Evolutionary conservation across 2,113 vertebrate genomes (phyloP), one percentile per base, ranked within the genome.

Genomic region (Grammomys dolichurus): DNA sequence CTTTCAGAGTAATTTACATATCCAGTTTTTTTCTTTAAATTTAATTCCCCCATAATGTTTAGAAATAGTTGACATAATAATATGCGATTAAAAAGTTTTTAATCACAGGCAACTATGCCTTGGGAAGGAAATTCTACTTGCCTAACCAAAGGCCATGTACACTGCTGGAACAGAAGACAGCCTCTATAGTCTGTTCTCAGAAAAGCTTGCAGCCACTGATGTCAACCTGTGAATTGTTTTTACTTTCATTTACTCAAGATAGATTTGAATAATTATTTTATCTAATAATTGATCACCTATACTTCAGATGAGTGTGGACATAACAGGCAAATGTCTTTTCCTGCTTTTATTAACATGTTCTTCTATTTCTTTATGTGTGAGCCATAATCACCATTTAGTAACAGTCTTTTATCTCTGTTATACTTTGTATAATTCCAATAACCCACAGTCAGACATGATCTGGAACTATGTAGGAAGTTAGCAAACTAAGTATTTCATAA

Each of bases 1-100:
- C 58, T 96, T 96, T 90, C 86, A 87, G 3, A 80, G 51, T 1
- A 91, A 93, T 87, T 91, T 93, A 89, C 40, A 90, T 80, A 75
- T 51, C 20, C 14, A 91, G 40, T 94, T 96, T 95, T 95, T 67
- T 69, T 58, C 81, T 82, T 80, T 51, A 70, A 58, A 94, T 75
- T 93, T 95, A 40, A 17, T 54, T 93, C 65, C 77, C 6, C 33
- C 3, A 7, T 40, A 93, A 58, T 63, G n/a, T 95, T 94, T 67
- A 89, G 87, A 91, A 87, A 94, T 51, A 89, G 26, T 51, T 76
- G 58, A 94, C 69, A 91, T 87, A 78, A 91, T 82, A 86, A 80
- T 90, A 76, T 63, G 54, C 16, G 22, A 88, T 92, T 85, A 89
- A 90, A 86, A 95, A 22, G 8, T 75, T 92, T 81, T 85, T 46